These are phyloP conservation scores for Lutraria lutraria DNA, from an alignment of 2,888 invertebrate species.

Conservation along the genomic window DNA sequence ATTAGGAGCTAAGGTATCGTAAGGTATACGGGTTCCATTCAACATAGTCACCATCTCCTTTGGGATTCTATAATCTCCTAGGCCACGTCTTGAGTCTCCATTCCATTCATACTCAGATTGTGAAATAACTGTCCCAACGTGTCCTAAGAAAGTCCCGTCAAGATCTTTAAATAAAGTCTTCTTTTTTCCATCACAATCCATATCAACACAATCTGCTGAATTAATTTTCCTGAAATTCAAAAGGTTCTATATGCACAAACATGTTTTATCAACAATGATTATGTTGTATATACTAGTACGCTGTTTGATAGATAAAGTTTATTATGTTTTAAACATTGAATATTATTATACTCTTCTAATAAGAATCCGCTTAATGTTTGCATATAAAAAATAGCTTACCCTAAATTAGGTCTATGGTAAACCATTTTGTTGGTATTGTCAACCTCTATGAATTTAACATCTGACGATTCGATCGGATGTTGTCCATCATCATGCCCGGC, in stretches of 20 bases:
- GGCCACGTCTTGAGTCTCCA: constrained; percentile 26
- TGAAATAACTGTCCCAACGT: constrained; percentile 76
- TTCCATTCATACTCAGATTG: constrained; percentile 80
- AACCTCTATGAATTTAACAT: constrained; percentile 67
- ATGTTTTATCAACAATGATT: too few relatives aligned
- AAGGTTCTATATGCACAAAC: background rate
- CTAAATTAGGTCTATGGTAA: constrained; percentile 80
- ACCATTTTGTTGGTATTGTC: constrained; percentile 73
- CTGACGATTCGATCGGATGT: constrained; percentile 75
- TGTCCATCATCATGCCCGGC: constrained; percentile 79
- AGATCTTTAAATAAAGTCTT: constrained; percentile 82
- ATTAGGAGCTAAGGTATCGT: constrained; percentile 74
- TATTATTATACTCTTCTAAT: too few relatives aligned
- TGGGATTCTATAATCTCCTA: constrained; percentile 85
- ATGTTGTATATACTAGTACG: too few relatives aligned
- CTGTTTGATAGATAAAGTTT: too few relatives aligned
- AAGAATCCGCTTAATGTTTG: too few relatives aligned
- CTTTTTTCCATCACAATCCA: constrained; percentile 86
- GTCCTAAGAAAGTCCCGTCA: constrained; percentile 82
- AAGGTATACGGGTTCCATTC: constrained; percentile 73
- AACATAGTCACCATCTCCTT: constrained; percentile 77
- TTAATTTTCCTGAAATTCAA: constrained; percentile 25
- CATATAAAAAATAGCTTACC: constrained; percentile 70
- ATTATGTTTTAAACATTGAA: too few relatives aligned
- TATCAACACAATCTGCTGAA: constrained; percentile 85